A percentile compares a stretch with the other conserved stretches of the same genome.
These are phyloP conservation scores for Monochamus saltuarius DNA, from an alignment of 1,140 invertebrate genomes.

Conservation along the genomic window DNA sequence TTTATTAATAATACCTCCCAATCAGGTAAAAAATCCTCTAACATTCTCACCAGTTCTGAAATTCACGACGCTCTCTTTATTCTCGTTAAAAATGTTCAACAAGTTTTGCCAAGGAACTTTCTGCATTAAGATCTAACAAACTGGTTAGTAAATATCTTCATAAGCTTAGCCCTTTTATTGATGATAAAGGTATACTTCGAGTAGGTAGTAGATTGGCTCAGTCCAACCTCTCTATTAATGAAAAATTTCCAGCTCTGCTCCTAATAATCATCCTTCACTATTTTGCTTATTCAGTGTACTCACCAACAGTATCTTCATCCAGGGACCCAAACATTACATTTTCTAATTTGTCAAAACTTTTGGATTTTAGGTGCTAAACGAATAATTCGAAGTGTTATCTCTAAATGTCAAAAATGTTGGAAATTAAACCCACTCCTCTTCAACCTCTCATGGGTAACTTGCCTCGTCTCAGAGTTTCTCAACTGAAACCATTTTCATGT, in stretches of 20 bases:
- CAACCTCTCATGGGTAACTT: constrained; percentile 26
- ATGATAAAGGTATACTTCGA: constrained; percentile 2
- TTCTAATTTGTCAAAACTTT: constrained; percentile 17
- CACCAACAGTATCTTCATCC: constrained; percentile 25
- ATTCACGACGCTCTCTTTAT: neutral
- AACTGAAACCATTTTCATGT: constrained; percentile 10
- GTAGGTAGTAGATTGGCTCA: constrained; percentile 4
- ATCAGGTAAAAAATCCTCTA: constrained; percentile 1
- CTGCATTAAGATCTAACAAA: too few relatives aligned
- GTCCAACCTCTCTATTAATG: constrained; percentile 13
- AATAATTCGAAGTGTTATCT: neutral
- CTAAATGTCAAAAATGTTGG: constrained; percentile 19
- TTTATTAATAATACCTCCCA: constrained; percentile 7
- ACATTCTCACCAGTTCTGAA: neutral
- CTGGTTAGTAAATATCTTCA: neutral
- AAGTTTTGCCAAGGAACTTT: neutral
- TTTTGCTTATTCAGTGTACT: constrained; percentile 19
- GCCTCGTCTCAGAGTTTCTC: constrained; percentile 22
- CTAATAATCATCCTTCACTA: constrained; percentile 1
- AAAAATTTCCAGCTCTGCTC: constrained; percentile 3
- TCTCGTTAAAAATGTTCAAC: neutral
- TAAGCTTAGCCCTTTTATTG: constrained; percentile 9
- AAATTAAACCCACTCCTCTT: constrained; percentile 10
- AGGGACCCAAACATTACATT: constrained; percentile 21
- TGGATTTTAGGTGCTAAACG: constrained; percentile 14